phyloP scores from a whole-genome alignment of 2,113 vertebrate species.

The Jaculus jaculus region DNA sequence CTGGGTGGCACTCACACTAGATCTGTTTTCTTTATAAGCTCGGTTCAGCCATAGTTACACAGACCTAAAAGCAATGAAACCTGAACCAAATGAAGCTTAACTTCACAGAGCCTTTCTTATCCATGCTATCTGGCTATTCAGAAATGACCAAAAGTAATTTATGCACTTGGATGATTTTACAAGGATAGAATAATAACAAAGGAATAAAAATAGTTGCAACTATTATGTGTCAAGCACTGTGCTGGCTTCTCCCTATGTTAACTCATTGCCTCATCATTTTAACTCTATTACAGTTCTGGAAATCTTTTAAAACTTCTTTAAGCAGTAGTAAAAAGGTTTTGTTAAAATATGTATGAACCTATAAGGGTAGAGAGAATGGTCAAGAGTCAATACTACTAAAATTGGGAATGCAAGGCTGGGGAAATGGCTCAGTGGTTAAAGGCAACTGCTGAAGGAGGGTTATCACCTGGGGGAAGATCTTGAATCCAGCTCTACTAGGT shows the following conservation, averaged over 20 bases:
- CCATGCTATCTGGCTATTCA: not conserved
- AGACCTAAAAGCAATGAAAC: not conserved
- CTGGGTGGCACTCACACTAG: too few relatives aligned
- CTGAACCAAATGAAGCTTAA: not conserved
- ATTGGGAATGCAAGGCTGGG: not conserved
- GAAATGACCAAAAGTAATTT: not conserved
- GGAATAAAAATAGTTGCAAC: constrained; percentile 1
- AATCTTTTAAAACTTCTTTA: not conserved
- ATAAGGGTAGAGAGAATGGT: not conserved
- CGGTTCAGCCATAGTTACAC: not conserved
- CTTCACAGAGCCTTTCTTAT: not conserved
- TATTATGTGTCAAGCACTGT: not conserved
- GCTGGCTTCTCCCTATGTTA: not conserved
- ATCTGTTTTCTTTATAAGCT: not conserved
- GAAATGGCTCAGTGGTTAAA: too few relatives aligned
- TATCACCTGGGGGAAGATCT: too few relatives aligned
- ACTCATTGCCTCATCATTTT: not conserved
- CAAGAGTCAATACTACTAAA: not conserved
- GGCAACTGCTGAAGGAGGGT: too few relatives aligned
- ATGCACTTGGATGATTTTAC: not conserved
- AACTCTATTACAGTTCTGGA: not conserved
- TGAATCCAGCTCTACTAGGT: too few relatives aligned
- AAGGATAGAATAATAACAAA: not conserved
- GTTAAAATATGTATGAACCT: not conserved
- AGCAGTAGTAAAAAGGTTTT: not conserved